Conservation (phyloP, 2,888 invertebrate species). For the Leptodirus hochenwartii region DNA sequence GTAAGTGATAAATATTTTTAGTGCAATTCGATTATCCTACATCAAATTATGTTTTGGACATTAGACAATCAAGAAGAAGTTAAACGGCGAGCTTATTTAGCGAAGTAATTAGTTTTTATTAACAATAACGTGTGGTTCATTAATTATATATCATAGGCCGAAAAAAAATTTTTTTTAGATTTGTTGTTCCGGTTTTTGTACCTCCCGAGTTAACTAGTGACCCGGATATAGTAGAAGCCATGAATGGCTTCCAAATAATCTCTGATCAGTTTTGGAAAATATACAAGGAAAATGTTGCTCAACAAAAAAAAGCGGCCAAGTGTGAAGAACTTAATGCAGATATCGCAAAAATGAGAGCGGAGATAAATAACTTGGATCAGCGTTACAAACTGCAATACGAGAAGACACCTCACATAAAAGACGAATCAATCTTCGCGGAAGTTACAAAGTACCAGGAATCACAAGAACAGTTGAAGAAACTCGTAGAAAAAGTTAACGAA, state of each 20-base stretch:
- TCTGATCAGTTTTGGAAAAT: conserved; percentile 49
- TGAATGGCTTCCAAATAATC: conserved; percentile 51
- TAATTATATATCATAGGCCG: conserved; percentile 1
- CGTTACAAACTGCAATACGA: conserved; percentile 21
- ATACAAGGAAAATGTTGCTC: conserved; percentile 16
- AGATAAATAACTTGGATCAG: conserved; percentile 23
- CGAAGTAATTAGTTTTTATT: conserved; percentile 31
- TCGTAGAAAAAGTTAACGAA: conserved; percentile 14
- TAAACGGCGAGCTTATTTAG: conserved; percentile 68
- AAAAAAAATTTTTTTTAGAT: conserved; percentile 10
- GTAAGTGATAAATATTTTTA: conserved; percentile 33
- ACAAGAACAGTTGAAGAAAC: conserved; percentile 14
- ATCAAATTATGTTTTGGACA: conserved; percentile 67
- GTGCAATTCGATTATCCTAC: conserved; percentile 56
- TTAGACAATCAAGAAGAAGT: conserved; percentile 53
- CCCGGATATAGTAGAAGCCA: conserved; percentile 48
- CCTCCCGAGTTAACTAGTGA: conserved; percentile 38
- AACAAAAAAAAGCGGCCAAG: conserved; percentile 32
- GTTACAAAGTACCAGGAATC: conserved; percentile 30
- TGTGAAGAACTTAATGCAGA: conserved; percentile 71
- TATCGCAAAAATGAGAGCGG: conserved; percentile 71
- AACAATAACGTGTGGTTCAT: background rate
- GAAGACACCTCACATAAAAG: conserved; percentile 47
- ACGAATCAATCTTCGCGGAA: conserved; percentile 39
- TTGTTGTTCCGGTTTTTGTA: conserved; percentile 15